Evolutionary conservation across 1,140 invertebrate genomes (phyloP).

Genomic region (Probaryconus sp.): DNA sequence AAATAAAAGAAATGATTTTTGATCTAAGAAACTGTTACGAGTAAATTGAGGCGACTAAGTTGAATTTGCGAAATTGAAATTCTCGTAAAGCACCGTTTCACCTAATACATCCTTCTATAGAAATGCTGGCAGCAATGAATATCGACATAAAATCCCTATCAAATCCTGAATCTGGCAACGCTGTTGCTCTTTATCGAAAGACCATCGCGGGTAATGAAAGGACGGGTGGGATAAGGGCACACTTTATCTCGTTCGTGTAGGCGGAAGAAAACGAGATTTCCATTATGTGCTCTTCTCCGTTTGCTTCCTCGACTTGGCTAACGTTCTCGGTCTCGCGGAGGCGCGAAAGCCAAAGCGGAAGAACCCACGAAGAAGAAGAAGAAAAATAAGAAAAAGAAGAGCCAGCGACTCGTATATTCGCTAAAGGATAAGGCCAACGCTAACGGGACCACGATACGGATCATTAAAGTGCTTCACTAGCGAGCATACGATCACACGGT

Average conservation of each 20-base stretch:
- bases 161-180: constrained; percentile 37
- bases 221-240: constrained; percentile 44
- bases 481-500: constrained; percentile 59
- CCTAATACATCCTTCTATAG: constrained; percentile 9
- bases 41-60: no score
- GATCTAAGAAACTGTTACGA: no score
- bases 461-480: constrained; percentile 68
- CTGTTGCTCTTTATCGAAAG: constrained; percentile 50
- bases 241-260: constrained; percentile 54
- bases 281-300: constrained; percentile 55
- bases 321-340: constrained; percentile 36
- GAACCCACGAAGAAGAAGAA: constrained; percentile 30
- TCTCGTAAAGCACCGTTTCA: neutral
- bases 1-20: no score
- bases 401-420: constrained; percentile 35
- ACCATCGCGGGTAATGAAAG: constrained; percentile 53
- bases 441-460: constrained; percentile 74
- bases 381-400: constrained; percentile 23
- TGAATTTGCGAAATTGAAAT: no score
- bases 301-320: constrained; percentile 43
- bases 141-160: constrained; percentile 38
- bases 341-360: constrained; percentile 63
- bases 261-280: constrained; percentile 58
- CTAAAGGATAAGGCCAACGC: constrained; percentile 49
- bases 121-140: constrained; percentile 6